These are phyloP conservation scores for Phylloscopus trochiloides DNA, from an alignment of 2,113 vertebrate genomes.

Conservation along the genomic window DNA sequence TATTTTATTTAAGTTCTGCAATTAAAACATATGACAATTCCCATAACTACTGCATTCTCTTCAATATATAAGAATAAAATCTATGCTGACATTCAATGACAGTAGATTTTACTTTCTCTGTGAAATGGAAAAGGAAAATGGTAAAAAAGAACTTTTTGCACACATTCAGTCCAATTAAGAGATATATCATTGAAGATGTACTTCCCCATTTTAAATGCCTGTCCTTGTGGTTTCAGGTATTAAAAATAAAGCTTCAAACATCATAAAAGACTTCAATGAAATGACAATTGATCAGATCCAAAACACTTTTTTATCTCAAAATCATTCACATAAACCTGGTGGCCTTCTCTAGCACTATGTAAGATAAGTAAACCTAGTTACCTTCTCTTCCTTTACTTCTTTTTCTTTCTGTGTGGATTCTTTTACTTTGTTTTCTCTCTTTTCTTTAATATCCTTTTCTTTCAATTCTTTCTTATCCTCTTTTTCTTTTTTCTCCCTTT, in stretches of 20 bases:
- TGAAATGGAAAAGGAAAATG: not conserved
- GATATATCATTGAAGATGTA: accelerated
- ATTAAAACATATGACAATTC: not conserved
- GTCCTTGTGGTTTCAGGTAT: not conserved
- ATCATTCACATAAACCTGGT: not conserved
- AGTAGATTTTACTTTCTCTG: not conserved
- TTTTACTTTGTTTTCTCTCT: slow-evolving; percentile 81
- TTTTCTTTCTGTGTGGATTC: slow-evolving; percentile 83
- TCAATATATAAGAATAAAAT: not conserved
- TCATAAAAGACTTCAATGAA: not conserved
- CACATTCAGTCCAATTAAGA: not conserved
- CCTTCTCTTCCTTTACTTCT: slow-evolving; percentile 82
- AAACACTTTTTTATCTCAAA: slow-evolving; percentile 15
- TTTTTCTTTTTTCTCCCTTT: slow-evolving; percentile 84
- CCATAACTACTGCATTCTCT: not conserved
- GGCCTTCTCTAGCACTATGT: not conserved
- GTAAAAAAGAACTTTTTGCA: not conserved
- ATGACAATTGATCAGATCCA: not conserved
- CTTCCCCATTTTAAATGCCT: not conserved
- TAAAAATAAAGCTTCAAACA: not conserved
- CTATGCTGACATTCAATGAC: not conserved
- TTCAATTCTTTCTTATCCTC: slow-evolving; percentile 77
- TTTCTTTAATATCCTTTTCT: slow-evolving; percentile 84
- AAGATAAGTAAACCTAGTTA: slow-evolving; percentile 32
- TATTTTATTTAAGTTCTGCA: not conserved